These are phyloP conservation scores for Gisinianus flammeolus DNA, from an alignment of 2,888 invertebrate species.

Conservation along the genomic window DNA sequence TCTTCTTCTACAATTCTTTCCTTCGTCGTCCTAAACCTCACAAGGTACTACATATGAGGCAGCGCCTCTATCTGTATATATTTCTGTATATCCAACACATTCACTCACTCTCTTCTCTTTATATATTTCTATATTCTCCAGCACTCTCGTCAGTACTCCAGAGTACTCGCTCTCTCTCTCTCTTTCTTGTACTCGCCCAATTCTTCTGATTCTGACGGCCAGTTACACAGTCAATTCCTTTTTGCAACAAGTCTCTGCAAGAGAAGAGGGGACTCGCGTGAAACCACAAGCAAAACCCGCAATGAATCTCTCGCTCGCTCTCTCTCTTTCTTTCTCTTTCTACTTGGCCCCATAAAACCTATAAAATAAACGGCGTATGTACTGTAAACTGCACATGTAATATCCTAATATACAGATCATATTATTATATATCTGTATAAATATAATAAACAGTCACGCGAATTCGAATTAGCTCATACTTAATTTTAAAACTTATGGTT, in stretches of 20 bases:
- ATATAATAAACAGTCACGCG: too few species aligned
- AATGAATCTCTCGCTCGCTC: too few species aligned
- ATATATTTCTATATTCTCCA: neutral
- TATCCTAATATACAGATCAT: too few species aligned
- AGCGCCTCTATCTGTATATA: constrained; percentile 9
- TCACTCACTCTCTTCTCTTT: neutral
- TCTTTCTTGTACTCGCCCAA: neutral
- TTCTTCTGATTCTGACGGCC: neutral
- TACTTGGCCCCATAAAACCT: too few species aligned
- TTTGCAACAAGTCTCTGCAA: constrained; percentile 17
- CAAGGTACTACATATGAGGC: neutral
- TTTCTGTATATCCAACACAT: neutral
- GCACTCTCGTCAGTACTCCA: neutral
- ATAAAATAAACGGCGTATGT: too few species aligned
- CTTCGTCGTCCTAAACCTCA: neutral
- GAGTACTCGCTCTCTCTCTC: neutral
- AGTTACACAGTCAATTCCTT: neutral
- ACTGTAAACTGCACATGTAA: too few species aligned
- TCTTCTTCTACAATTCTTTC: constrained; percentile 1
- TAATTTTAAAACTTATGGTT: too few species aligned
- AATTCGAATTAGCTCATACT: too few species aligned
- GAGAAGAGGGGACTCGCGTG: neutral
- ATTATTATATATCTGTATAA: too few species aligned
- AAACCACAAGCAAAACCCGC: neutral
- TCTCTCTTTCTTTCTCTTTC: too few species aligned